Evolutionary conservation across 1,140 invertebrate genomes (phyloP), one percentile per base, ranked within the genome.

Genomic region (Colletes gigas): DNA sequence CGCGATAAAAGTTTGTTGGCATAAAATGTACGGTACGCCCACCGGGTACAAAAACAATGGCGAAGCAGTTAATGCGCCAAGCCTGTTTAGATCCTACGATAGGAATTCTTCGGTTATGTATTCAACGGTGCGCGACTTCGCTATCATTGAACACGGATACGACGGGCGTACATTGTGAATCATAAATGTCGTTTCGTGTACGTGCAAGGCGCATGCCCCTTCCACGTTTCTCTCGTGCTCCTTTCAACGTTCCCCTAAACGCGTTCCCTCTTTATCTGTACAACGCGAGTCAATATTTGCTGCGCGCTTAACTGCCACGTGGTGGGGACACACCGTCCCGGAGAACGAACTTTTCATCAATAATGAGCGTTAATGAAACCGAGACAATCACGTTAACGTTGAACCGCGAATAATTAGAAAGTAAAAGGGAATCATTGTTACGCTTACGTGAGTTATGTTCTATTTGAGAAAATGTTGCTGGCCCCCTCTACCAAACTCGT

Each of bases 251-350:
- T 77, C 7, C 30, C 41, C 44, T 19, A 69, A 69, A 77, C 44
- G 47, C 55, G 54, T 50, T 77, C 17, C 17, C 47, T 50, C 65
- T 41, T 77, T 77, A 50, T 59, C 65, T 50, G 21, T 60, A 14
- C 65, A 69, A 47, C 39, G 44, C 65, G 54, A 69, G 65, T 68
- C 74, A 77, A 69, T 69, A 77, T 69, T 77, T 77, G 63, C 50
- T 15, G 63, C 57, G 52, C n/a, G 19, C 63, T 76, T 47, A 68
- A 67, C 9, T 14, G 30, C 39, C 19, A 14, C 17, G 15, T 21
- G 52, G 39, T 5, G 50, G 39, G n/a, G 52, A 41, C 19, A 8
- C 12, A 44, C 12, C 30, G 39, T 3, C 3, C 1, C 60, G 4
- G 19, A 3, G 2, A 67, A 67, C 14, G 62, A 44, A 55, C 41